Conservation (phyloP, 1,140 invertebrate genomes). For the Condylostylus longicornis region DNA sequence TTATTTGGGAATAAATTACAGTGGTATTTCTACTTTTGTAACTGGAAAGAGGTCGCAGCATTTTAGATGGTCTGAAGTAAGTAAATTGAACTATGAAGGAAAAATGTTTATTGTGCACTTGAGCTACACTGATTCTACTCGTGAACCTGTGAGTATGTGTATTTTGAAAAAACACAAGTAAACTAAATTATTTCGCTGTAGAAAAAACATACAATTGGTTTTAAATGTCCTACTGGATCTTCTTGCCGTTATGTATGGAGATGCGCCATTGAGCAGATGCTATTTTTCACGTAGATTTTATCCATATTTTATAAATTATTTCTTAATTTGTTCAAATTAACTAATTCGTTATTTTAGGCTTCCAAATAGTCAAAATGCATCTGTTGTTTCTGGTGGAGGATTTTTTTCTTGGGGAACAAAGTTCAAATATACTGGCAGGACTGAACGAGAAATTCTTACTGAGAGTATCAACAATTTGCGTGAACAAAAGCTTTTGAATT, state of each 20-base stretch:
- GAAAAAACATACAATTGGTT: slow-evolving; percentile 93
- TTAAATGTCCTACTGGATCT: slow-evolving; percentile 79
- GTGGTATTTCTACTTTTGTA: slow-evolving; percentile 88
- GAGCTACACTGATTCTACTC: slow-evolving; percentile 43
- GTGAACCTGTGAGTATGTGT: slow-evolving; percentile 31
- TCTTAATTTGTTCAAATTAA: background rate
- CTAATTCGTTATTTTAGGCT: slow-evolving; percentile 42
- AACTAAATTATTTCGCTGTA: no score
- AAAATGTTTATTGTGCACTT: slow-evolving; percentile 95
- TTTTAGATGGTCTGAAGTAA: slow-evolving; percentile 89
- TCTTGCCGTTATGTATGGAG: slow-evolving; percentile 90
- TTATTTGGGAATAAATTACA: slow-evolving; percentile 88
- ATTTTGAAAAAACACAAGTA: no score
- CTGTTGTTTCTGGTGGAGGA: slow-evolving; percentile 79
- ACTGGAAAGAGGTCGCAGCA: slow-evolving; percentile 82
- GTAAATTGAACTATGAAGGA: slow-evolving; percentile 94
- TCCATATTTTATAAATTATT: background rate
- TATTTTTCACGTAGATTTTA: slow-evolving; percentile 87
- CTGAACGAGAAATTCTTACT: slow-evolving; percentile 73
- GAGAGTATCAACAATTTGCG: slow-evolving; percentile 35
- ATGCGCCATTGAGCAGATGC: slow-evolving; percentile 90
- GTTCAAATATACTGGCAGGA: slow-evolving; percentile 79
- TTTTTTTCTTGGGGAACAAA: slow-evolving; percentile 89
- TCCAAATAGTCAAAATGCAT: slow-evolving; percentile 69
- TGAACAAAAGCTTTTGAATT: slow-evolving; percentile 38